Evolutionary conservation across 2,888 invertebrate genomes (phyloP), one percentile per base, ranked within the genome.

Genomic region (Drosophila aldrichi): DNA sequence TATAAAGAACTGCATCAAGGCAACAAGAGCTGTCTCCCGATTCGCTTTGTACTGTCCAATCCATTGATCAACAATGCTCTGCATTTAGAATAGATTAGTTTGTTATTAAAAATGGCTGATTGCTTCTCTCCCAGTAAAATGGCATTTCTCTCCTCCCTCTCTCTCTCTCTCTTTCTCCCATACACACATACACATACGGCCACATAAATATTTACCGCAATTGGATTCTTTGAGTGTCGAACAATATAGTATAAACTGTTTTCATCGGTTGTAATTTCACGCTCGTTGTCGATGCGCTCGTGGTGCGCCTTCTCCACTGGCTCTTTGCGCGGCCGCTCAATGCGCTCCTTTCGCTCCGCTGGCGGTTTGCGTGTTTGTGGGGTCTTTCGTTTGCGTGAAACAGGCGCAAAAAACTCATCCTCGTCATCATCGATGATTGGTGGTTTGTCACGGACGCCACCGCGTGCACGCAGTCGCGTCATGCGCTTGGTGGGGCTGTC

Each of bases 1-100:
- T 70, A 99, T 98, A 91, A 99, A 99, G 93, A 99, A 99, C 93
- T 99, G 99, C 96, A 99, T 98, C 48, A 99, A 93, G 86, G 98
- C 96, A 49, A 99, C 96, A 14, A 99, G 94, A 0, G 98, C 98
- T 32, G 96, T 96, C 92, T 98, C 98, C 3, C 97, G 95, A 92
- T 98, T 97, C 46, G 95, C 95, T 93, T 99, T 99, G 92, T 99
- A 99, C 79, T 97, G 97, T 91, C 99, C 99, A 89, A 99, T 99
- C 99, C 99, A 99, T 92, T 98, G 98, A 93, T 99, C 99, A 14
- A 99, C 98, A 77, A 98, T 96, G 91, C 96, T 96, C 95, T 96
- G 88, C 70, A 66, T 72, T n/a, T 0, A 10, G 18, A 36, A 34
- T 32, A 36, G 7, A 22, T 22, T 2, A 22, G 2, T 32, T 36